These are phyloP conservation scores for Cepaea nemoralis DNA, from an alignment of 1,140 invertebrate species.

Conservation along the genomic window DNA sequence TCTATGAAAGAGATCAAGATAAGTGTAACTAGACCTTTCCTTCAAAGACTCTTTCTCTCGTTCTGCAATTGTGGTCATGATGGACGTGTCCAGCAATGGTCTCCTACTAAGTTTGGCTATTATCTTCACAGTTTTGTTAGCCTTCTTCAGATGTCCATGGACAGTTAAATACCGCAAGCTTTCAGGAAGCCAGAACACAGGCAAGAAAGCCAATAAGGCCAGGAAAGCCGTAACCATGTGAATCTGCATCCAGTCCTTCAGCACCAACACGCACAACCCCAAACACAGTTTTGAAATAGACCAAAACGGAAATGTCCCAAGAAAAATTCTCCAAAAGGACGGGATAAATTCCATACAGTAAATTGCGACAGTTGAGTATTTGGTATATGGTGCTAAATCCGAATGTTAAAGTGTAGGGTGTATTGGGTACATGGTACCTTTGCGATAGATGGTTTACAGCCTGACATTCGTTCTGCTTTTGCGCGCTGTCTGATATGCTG, in stretches of 20 bases:
- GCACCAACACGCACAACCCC: background rate
- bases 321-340: background rate
- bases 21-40: background rate
- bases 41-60: background rate
- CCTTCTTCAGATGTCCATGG: background rate
- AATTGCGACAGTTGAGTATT: background rate
- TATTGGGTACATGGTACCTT: no score
- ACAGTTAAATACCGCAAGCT: slow-evolving; percentile 2
- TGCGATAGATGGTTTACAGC: no score
- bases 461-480: no score
- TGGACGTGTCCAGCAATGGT: background rate
- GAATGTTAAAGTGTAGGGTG: no score
- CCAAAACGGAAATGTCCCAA: background rate
- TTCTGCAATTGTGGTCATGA: background rate
- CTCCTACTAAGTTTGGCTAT: background rate
- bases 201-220: background rate
- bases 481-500: no score
- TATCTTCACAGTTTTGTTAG: background rate
- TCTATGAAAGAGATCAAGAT: slow-evolving; percentile 1
- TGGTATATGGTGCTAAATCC: no score
- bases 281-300: background rate
- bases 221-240: background rate
- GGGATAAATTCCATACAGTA: background rate
- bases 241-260: background rate
- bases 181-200: slow-evolving; percentile 15